A percentile compares a stretch with the other conserved stretches of the same genome.
Conservation (phyloP, 2,113 vertebrate genomes). For the Rhegmatorhina hoffmannsi region DNA sequence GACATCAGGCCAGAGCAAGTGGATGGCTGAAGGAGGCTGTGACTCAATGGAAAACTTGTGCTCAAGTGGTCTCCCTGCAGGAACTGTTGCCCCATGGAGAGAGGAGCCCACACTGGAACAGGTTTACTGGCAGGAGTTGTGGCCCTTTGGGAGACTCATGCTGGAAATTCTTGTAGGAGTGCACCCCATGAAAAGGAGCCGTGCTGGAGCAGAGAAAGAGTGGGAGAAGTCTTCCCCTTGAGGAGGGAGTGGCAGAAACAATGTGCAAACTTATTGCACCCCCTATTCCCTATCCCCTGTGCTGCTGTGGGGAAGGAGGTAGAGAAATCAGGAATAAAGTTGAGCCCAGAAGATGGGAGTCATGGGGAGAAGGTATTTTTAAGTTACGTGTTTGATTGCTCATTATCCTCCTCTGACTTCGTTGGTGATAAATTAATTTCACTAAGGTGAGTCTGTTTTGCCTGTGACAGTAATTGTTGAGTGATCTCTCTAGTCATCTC, state of each 20-base stretch:
- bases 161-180: neutral
- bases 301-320: neutral
- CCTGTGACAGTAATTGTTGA: neutral
- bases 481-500: neutral
- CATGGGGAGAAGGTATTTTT: neutral
- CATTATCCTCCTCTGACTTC: neutral
- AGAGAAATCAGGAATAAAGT: neutral
- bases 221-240: neutral
- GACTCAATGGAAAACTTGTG: fast-evolving
- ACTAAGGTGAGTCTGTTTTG: neutral
- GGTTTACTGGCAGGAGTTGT: neutral
- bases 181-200: neutral
- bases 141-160: fast-evolving
- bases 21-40: neutral
- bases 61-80: neutral
- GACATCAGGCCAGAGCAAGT: neutral
- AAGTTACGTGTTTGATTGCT: neutral
- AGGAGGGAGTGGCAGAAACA: neutral
- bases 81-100: neutral
- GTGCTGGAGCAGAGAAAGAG: neutral
- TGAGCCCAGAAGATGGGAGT: neutral
- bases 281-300: neutral
- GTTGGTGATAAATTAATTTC: neutral
- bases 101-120: no score
- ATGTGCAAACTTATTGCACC: neutral